Base-by-base conservation (phyloP, 1,140 invertebrate species). In the Rhyzopertha dominica region DNA sequence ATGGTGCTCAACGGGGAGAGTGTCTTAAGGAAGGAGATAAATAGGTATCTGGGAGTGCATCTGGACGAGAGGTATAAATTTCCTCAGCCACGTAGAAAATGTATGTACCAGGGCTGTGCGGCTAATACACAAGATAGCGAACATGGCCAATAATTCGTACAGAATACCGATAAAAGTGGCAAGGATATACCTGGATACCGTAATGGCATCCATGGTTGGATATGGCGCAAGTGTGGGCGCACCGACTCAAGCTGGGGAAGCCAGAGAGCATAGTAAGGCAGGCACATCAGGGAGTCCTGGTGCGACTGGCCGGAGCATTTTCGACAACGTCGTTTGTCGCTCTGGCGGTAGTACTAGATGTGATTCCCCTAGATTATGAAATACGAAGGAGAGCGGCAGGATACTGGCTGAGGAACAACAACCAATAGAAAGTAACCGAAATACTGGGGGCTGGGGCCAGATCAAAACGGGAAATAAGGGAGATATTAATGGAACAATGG, bases 241-340 rank as follows among this genome's bases (percentile, higher is more conserved):
- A 29, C 2, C 28, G 20, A 16, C 10, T 20, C 3, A 28, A 29
- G 9, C 24, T 25, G 9, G 31, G 50, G 5, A 22, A 51, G 13
- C 37, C 54, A 1, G 47, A 9, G 42, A 46, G 1, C 61, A 63
- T 23, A n/a, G n/a, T n/a, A n/a, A n/a, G n/a, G n/a, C n/a, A n/a
- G n/a, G n/a, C n/a, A n/a, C n/a, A n/a, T n/a, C 39, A 58, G 19
- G 31, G 22, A 5, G 37, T 43, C 2, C 43, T 61, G n/a, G 12
- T 56, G 0, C 12, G 48, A 3, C 29, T 59, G 0, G 58, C 51
- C 8, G 56, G 52, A 28, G 57, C 49, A 4, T 63, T 50, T 28
- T 26, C 45, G 17, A 50, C 49, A 12, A 32, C 28, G 14, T 53
- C 49, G 18, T 44, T 53, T 5, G 46, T 43, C 5, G 56, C 50